Evolutionary conservation across 2,888 invertebrate genomes (phyloP).

Genomic region (Drosophila macrothrix): DNA sequence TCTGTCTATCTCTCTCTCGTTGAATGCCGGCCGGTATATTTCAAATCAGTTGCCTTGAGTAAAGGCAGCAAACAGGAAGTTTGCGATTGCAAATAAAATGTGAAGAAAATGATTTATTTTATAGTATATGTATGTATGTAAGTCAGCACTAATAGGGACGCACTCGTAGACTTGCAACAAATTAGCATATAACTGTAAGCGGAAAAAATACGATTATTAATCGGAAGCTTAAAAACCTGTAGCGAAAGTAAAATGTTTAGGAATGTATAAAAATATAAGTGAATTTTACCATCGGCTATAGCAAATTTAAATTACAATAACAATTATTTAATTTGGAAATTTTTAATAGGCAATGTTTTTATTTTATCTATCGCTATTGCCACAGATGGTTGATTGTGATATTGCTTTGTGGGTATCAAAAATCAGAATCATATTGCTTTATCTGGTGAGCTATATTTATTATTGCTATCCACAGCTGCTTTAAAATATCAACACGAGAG

Average conservation of each 20-base stretch:
- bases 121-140: background rate
- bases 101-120: background rate
- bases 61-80: background rate
- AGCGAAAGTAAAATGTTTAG: background rate
- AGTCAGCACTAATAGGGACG: background rate
- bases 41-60: constrained; percentile 3
- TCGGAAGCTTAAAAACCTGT: background rate
- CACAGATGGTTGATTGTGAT: constrained; percentile 91
- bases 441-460: constrained; percentile 86
- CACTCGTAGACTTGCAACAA: background rate
- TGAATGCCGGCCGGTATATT: background rate
- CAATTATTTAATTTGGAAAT: background rate
- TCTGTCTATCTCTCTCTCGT: background rate
- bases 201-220: background rate
- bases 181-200: background rate
- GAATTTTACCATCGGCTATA: background rate
- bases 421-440: constrained; percentile 88
- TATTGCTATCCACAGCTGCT: constrained; percentile 89
- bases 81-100: background rate
- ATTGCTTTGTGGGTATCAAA: constrained; percentile 93
- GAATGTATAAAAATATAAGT: background rate
- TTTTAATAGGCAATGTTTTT: constrained; percentile 40
- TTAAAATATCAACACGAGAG: constrained; percentile 86
- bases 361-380: constrained; percentile 89
- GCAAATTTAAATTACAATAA: background rate